Conservation (phyloP, 2,113 vertebrate genomes). For the Copsychus sechellarum region DNA sequence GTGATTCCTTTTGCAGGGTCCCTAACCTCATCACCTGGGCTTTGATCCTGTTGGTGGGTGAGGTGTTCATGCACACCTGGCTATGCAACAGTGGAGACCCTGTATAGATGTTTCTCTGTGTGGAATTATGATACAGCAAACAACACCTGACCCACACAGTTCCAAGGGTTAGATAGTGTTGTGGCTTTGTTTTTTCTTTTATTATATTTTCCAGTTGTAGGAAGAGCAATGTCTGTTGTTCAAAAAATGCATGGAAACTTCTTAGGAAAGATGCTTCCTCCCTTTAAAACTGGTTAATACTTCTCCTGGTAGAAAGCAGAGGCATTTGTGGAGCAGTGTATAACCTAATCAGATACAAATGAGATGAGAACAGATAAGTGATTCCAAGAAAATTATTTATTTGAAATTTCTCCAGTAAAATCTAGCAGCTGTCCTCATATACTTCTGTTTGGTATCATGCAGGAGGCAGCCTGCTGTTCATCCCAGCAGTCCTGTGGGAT, state of each 20-base stretch:
- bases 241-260: background rate
- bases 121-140: background rate
- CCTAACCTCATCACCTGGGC: background rate
- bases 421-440: background rate
- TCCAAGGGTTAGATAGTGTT: background rate
- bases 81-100: background rate
- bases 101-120: background rate
- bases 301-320: background rate
- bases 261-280: background rate
- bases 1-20: background rate
- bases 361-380: background rate
- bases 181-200: no score
- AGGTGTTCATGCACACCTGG: background rate
- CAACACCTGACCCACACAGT: background rate
- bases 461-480: background rate
- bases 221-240: background rate
- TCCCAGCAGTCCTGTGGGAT: background rate
- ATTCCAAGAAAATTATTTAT: background rate
- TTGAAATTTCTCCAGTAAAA: background rate
- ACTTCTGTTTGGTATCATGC: background rate
- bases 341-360: background rate
- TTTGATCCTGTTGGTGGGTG: background rate
- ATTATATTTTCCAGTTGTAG: background rate
- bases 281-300: background rate
- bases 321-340: background rate